Evolutionary conservation across 2,797 vertebrate species (phyloP), one percentile per base, ranked within the genome.

Genomic region (Anabas testudineus): DNA sequence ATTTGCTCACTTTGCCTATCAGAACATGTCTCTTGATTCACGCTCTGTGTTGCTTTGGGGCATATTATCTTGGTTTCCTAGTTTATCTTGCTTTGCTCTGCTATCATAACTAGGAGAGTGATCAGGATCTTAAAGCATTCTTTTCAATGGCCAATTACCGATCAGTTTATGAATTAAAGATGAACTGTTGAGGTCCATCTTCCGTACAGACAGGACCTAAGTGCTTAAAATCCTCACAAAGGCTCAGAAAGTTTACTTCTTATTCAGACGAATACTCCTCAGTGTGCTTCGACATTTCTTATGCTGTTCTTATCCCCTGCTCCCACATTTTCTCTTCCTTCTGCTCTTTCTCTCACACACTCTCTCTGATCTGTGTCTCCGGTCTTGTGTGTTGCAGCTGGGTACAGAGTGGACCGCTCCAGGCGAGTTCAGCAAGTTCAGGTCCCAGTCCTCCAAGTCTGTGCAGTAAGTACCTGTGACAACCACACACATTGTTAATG

Each of bases 381-480:
- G 68, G 52, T 78, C 67, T 42, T 82, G 60, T 80, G 77, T 84
- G 66, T 92, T 93, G 83, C 92, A 99, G 98, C 92, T 97, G 71
- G 98, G 98, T 21, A 95, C 96, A 0, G 98, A 99, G 84, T 99
- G 98, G 98, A 98, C 97, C 0, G 98, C 97, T 0, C 98, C 98
- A 0, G 97, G 98, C 68, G 97, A 99, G 80, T 99, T 98, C 92
- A 97, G 94, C 93, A 99, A 99, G 82, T 99, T 99, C 94, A 96
- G 96, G 90, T 98, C 97, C 12, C 98, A 99, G 67, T 95, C 96
- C 55, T 99, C 97, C 72, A 99, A 95, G 83, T 96, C 97, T 58
- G 91, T 97, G 41, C 96, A 95, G 98, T 99, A 91, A 95, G 97
- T 94, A 89, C 62, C 78, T 73, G 70, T 70, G 61, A 83, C 79